Conservation (phyloP, 1,140 invertebrate species). For the Philotrypesis tridentata region DNA sequence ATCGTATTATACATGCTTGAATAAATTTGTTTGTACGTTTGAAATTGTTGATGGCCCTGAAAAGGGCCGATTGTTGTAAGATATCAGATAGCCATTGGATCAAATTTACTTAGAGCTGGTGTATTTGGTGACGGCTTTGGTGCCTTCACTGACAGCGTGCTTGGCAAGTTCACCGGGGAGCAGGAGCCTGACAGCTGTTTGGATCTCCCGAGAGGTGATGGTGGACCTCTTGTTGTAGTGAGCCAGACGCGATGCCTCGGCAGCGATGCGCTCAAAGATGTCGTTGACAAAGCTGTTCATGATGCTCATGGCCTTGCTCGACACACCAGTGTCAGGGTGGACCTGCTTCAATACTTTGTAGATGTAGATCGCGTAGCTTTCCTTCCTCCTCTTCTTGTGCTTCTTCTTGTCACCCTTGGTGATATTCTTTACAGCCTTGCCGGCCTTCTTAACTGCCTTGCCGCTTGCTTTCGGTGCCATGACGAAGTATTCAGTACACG, state of each 20-base stretch:
- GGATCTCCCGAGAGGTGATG: slow-evolving; percentile 70
- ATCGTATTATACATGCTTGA: too few relatives aligned
- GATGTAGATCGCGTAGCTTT: slow-evolving; percentile 82
- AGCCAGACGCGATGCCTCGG: slow-evolving; percentile 11
- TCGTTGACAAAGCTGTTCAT: slow-evolving; percentile 77
- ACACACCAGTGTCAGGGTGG: slow-evolving; percentile 76
- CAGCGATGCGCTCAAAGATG: slow-evolving; percentile 21
- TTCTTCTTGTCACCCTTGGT: slow-evolving; percentile 74
- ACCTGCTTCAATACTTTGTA: slow-evolving; percentile 84
- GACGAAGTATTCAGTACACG: background rate
- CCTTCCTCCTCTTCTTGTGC: slow-evolving; percentile 78
- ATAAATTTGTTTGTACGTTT: too few relatives aligned
- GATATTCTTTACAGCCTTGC: slow-evolving; percentile 76
- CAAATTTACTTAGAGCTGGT: slow-evolving; percentile 24
- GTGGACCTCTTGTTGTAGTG: slow-evolving; percentile 76
- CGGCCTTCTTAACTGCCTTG: slow-evolving; percentile 74
- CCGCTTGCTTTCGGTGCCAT: slow-evolving; percentile 73
- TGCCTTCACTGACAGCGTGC: slow-evolving; percentile 17
- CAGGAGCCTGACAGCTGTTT: slow-evolving; percentile 61
- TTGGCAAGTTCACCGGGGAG: slow-evolving; percentile 14
- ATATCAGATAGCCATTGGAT: background rate
- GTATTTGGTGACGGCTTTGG: slow-evolving; percentile 19
- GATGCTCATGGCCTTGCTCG: slow-evolving; percentile 77
- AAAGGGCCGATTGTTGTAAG: slow-evolving; percentile 31
- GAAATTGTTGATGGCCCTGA: slow-evolving; percentile 1